Conservation (phyloP, 2,888 invertebrate genomes). For the Heliconius hortense region DNA sequence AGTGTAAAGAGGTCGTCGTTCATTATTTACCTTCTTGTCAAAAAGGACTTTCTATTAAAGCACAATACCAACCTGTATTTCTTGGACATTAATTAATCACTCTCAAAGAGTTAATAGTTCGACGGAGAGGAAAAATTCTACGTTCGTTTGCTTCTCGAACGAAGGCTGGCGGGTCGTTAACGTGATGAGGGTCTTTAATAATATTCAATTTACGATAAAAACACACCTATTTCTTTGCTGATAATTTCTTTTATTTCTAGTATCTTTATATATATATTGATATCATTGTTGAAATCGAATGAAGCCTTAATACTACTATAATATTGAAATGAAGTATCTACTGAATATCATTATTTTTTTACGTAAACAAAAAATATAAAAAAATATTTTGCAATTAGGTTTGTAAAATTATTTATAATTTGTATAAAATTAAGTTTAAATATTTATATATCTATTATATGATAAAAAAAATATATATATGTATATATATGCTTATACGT, state of each 20-base stretch:
- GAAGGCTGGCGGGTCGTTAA: constrained; percentile 10
- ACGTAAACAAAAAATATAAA: not conserved
- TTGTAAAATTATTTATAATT: no score
- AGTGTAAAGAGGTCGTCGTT: constrained; percentile 8
- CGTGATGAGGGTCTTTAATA: constrained; percentile 26
- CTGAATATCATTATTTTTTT: not conserved
- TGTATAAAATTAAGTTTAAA: no score
- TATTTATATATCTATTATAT: no score
- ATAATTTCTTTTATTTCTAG: constrained; percentile 7
- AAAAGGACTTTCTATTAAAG: constrained; percentile 27
- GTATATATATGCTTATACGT: no score
- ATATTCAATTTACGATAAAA: constrained; percentile 5
- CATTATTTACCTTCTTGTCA: constrained; percentile 28
- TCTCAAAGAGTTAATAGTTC: constrained; percentile 19
- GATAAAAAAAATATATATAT: no score
- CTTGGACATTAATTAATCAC: constrained; percentile 27
- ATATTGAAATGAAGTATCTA: no score
- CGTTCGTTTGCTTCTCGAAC: constrained; percentile 1
- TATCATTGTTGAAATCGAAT: not conserved
- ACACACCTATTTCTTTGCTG: not conserved
- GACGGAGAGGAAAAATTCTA: constrained; percentile 21
- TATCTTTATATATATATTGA: not conserved
- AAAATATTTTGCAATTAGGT: no score
- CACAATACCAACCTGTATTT: constrained; percentile 23
- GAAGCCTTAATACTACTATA: not conserved